Evolutionary conservation across 2,888 invertebrate genomes (phyloP).

Genomic region (Cheilosia vulpina): DNA sequence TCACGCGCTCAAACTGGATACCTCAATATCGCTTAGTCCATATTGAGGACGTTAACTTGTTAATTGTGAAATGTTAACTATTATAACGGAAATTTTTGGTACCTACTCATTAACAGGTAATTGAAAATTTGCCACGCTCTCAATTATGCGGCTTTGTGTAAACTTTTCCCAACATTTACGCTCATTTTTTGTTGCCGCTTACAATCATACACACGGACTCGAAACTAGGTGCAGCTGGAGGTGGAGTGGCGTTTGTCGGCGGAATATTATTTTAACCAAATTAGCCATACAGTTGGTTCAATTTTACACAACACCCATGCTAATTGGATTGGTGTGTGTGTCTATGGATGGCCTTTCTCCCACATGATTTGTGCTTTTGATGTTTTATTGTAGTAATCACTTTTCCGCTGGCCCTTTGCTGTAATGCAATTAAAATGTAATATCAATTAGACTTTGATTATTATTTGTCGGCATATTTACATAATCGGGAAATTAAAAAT

Average conservation of each 20-base stretch:
- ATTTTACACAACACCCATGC: slow-evolving; percentile 53
- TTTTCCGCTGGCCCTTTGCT: slow-evolving; percentile 31
- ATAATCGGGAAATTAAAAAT: slow-evolving; percentile 67
- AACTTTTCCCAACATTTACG: slow-evolving; percentile 22
- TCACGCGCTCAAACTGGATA: too few species aligned
- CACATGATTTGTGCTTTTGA: slow-evolving; percentile 71
- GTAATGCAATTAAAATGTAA: slow-evolving; percentile 74
- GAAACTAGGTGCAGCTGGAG: slow-evolving; percentile 44
- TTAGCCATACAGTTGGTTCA: slow-evolving; percentile 47
- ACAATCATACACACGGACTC: slow-evolving; percentile 16
- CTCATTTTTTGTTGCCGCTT: slow-evolving; percentile 28
- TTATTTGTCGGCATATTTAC: slow-evolving; percentile 29
- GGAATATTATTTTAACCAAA: slow-evolving; percentile 56
- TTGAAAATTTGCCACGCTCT: slow-evolving; percentile 60
- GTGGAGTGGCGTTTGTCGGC: slow-evolving; percentile 24
- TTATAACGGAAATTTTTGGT: slow-evolving; percentile 27
- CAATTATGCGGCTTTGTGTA: slow-evolving; percentile 54
- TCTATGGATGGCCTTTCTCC: slow-evolving; percentile 11
- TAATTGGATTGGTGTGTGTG: slow-evolving; percentile 62
- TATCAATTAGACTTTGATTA: slow-evolving; percentile 74
- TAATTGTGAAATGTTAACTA: slow-evolving; percentile 44
- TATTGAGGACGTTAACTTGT: slow-evolving; percentile 48
- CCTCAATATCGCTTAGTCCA: neutral
- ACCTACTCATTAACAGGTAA: slow-evolving; percentile 71
- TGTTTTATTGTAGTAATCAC: slow-evolving; percentile 60